Evolutionary conservation across 1,140 invertebrate genomes (phyloP).

Genomic region (Pseudachorutes palmiensis): DNA sequence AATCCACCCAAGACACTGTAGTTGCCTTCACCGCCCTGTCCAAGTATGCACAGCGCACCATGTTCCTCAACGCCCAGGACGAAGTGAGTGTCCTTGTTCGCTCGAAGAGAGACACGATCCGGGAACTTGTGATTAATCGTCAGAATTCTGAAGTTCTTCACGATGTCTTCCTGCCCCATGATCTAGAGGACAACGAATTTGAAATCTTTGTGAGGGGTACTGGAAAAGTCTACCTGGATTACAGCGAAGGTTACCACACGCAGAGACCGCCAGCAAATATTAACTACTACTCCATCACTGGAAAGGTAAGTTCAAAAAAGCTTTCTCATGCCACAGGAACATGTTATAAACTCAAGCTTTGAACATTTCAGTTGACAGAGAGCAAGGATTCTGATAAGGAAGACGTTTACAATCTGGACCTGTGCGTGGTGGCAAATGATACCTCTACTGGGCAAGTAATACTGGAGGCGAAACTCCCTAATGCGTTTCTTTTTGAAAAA

Average conservation of each 20-base stretch:
- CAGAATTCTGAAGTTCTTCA: background rate
- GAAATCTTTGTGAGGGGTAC: constrained; percentile 63
- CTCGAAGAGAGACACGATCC: background rate
- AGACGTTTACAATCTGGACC: background rate
- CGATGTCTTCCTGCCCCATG: constrained; percentile 46
- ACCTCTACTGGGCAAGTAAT: background rate
- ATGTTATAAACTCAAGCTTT: background rate
- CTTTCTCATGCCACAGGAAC: background rate
- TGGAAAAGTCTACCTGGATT: constrained; percentile 72
- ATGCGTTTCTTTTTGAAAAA: background rate
- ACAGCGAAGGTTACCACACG: constrained; percentile 71
- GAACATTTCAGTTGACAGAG: background rate
- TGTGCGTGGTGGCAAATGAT: background rate
- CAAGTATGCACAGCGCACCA: constrained; percentile 51
- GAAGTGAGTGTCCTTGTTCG: background rate
- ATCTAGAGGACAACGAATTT: constrained; percentile 45
- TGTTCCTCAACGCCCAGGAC: background rate
- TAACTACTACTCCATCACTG: background rate
- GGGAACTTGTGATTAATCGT: background rate
- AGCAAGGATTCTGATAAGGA: background rate
- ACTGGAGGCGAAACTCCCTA: constrained; percentile 9
- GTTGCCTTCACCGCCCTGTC: constrained; percentile 55
- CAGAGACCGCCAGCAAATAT: constrained; percentile 81
- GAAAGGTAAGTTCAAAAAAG: background rate
- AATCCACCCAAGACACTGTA: constrained; percentile 55